A percentile compares a stretch with the other conserved stretches of the same genome.
Conservation (phyloP, 2,888 invertebrate species). For the Andrena minutula region DNA sequence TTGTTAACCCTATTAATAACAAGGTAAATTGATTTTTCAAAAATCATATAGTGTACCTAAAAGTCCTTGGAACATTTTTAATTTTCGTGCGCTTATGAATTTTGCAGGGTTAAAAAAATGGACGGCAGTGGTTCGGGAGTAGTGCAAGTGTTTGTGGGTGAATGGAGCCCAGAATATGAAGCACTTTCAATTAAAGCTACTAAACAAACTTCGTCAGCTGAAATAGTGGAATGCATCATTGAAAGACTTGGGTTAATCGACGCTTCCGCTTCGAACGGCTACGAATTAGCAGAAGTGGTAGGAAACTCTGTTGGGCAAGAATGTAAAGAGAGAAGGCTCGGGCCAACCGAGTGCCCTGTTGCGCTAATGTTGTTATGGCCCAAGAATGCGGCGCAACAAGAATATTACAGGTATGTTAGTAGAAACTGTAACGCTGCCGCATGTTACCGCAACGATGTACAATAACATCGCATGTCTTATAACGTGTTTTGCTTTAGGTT, state of each 20-base stretch:
- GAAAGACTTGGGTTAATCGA: conserved; percentile 89
- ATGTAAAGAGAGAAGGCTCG: conserved; percentile 96
- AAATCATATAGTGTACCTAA: neutral
- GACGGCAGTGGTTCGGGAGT: conserved; percentile 82
- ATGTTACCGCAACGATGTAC: too few species aligned
- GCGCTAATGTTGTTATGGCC: conserved; percentile 95
- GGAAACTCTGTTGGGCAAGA: conserved; percentile 94
- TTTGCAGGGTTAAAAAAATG: conserved; percentile 80
- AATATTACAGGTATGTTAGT: conserved; percentile 84
- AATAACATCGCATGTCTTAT: conserved; percentile 70
- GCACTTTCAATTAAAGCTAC: conserved; percentile 96
- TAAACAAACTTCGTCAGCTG: conserved; percentile 96
- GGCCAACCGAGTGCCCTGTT: conserved; percentile 92
- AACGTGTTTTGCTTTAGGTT: conserved; percentile 87
- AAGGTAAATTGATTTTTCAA: conserved; percentile 71
- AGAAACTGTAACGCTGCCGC: conserved; percentile 51
- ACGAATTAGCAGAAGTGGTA: conserved; percentile 95
- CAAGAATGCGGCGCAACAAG: conserved; percentile 86
- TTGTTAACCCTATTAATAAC: conserved; percentile 81
- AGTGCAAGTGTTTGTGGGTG: conserved; percentile 94
- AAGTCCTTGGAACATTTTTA: neutral
- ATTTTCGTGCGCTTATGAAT: neutral
- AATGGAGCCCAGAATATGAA: conserved; percentile 94
- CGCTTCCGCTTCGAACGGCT: conserved; percentile 86
- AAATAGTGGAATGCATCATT: conserved; percentile 95